phyloP scores from a whole-genome alignment of 2,888 invertebrate genomes.

The Elaeidobius kamerunicus region DNA sequence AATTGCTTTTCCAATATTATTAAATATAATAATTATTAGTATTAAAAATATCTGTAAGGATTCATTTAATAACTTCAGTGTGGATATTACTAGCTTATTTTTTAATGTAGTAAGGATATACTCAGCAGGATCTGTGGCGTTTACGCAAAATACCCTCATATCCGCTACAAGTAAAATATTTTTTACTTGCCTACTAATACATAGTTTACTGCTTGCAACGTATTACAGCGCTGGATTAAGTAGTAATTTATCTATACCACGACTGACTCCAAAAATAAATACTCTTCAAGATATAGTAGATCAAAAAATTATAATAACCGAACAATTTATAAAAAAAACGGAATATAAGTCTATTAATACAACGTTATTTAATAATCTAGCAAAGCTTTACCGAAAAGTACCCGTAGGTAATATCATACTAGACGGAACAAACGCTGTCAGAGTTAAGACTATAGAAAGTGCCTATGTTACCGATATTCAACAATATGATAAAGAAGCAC shows the following conservation, averaged over 20 bases:
- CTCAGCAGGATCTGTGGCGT: constrained; percentile 7
- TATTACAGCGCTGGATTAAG: constrained; percentile 36
- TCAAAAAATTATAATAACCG: constrained; percentile 26
- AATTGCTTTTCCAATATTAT: neutral
- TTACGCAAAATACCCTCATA: neutral
- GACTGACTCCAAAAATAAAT: constrained; percentile 29
- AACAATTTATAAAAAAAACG: neutral
- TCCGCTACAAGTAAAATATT: constrained; percentile 19
- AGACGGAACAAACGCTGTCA: constrained; percentile 23
- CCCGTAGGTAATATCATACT: constrained; percentile 2
- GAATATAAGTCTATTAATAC: constrained; percentile 17
- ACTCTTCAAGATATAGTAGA: constrained; percentile 34
- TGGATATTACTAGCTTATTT: neutral
- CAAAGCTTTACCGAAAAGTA: constrained; percentile 17
- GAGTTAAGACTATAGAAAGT: constrained; percentile 31
- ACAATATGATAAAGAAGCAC: constrained; percentile 28
- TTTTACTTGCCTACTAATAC: constrained; percentile 26
- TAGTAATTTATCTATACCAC: constrained; percentile 32
- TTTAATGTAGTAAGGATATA: constrained; percentile 2
- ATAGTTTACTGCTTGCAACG: constrained; percentile 28
- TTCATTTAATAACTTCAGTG: neutral
- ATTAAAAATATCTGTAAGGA: neutral
- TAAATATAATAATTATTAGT: neutral
- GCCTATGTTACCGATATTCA: constrained; percentile 36
- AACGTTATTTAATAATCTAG: constrained; percentile 17